phyloP scores from a whole-genome alignment of 2,797 vertebrate genomes.

The Mus minutoides region DNA sequence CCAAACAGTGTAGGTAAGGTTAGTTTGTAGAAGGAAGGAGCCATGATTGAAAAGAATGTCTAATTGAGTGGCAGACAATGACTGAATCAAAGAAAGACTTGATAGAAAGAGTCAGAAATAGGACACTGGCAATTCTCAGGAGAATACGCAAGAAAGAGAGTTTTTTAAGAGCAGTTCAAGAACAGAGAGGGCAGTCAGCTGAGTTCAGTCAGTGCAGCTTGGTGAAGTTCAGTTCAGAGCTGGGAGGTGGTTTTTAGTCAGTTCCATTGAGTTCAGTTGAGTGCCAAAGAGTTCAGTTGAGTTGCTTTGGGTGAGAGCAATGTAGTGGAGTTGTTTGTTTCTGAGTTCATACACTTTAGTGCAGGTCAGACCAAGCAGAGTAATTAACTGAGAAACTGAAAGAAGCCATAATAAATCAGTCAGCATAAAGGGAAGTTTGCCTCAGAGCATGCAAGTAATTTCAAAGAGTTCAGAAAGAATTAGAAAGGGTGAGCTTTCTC shows the following conservation, averaged over 20 bases:
- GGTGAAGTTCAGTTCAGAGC: neutral
- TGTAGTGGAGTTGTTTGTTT: neutral
- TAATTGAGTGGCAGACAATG: neutral
- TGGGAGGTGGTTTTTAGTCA: neutral
- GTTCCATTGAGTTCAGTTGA: neutral
- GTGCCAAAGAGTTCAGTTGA: neutral
- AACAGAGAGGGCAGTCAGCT: neutral
- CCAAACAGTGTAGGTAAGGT: neutral
- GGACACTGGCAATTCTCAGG: neutral
- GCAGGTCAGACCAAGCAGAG: no score
- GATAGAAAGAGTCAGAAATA: neutral
- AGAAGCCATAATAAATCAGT: neutral
- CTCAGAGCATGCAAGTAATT: neutral
- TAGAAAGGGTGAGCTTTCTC: neutral
- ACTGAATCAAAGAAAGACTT: neutral
- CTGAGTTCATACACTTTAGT: neutral
- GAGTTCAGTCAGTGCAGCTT: neutral
- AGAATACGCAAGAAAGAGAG: neutral
- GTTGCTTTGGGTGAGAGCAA: neutral
- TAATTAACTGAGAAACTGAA: neutral
- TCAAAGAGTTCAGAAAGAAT: neutral
- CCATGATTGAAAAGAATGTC: neutral
- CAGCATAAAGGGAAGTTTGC: neutral
- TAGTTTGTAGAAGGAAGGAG: neutral
- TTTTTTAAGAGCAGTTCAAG: neutral